These are phyloP conservation scores for Enteromius radiatus DNA, from an alignment of 2,797 vertebrate species.

Conservation along the genomic window DNA sequence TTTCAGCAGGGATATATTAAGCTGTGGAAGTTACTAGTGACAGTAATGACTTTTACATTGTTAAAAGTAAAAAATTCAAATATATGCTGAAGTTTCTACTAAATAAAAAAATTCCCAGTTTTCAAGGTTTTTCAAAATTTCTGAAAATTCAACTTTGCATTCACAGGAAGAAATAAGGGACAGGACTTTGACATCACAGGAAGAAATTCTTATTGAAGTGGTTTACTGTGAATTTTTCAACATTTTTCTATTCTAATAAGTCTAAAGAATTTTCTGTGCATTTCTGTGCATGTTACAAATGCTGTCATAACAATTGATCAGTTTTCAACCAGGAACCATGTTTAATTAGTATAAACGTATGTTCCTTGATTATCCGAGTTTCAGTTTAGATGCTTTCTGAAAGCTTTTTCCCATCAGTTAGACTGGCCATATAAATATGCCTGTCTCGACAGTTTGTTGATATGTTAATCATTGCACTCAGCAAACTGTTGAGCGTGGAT, in stretches of 20 bases:
- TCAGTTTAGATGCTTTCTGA: neutral
- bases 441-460: slow-evolving; percentile 16
- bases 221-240: neutral
- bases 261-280: neutral
- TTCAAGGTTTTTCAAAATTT: neutral
- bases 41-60: neutral
- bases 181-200: too few species aligned
- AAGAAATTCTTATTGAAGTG: neutral
- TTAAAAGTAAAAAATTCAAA: neutral
- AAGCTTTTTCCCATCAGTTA: neutral
- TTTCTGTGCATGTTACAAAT: neutral
- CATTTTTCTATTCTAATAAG: too few species aligned
- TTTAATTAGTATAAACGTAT: neutral
- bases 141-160: neutral
- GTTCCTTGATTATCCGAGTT: neutral
- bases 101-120: neutral
- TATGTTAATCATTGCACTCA: slow-evolving; percentile 19
- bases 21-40: neutral
- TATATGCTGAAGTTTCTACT: neutral
- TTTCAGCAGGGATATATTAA: neutral
- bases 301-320: neutral
- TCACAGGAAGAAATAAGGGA: neutral
- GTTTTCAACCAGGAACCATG: neutral
- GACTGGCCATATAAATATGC: slow-evolving; percentile 7
- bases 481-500: slow-evolving; percentile 20